A percentile compares a stretch with the other conserved stretches of the same genome.
Evolutionary conservation across 2,113 vertebrate species (phyloP).

Genomic region (Propithecus coquereli): DNA sequence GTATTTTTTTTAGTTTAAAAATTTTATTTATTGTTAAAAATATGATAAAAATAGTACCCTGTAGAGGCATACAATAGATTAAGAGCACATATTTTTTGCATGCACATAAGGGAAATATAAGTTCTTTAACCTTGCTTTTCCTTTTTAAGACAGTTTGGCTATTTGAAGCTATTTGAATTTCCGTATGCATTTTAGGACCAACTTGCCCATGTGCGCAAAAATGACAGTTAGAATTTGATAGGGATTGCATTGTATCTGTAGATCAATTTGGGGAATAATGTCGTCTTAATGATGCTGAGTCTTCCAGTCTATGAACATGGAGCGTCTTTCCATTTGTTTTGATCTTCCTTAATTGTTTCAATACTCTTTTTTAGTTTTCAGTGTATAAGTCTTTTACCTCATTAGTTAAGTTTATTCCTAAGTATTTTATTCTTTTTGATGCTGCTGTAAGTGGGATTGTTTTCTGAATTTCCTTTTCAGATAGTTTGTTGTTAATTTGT

Average conservation of each 20-base stretch:
- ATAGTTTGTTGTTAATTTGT: not conserved
- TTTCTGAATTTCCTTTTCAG: not conserved
- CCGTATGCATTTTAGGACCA: not conserved
- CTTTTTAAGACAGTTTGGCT: not conserved
- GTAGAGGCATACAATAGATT: no score
- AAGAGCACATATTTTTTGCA: no score
- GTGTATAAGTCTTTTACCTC: not conserved
- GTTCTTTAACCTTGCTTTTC: not conserved
- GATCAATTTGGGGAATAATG: not conserved
- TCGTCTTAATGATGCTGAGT: not conserved
- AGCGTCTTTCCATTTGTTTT: not conserved
- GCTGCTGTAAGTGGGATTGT: not conserved
- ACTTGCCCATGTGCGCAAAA: not conserved
- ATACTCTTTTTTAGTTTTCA: not conserved
- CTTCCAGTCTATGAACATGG: not conserved
- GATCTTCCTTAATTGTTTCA: not conserved
- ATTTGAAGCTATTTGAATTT: not conserved
- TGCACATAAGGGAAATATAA: not conserved
- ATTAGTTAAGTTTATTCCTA: not conserved
- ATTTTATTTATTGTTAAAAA: no score
- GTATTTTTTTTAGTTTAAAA: no score
- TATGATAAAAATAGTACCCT: no score
- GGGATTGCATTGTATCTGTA: not conserved
- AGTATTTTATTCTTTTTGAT: not conserved
- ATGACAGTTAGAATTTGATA: not conserved